Evolutionary conservation across 2,888 invertebrate species (phyloP).

Genomic region (Kryphioiulus occultus): DNA sequence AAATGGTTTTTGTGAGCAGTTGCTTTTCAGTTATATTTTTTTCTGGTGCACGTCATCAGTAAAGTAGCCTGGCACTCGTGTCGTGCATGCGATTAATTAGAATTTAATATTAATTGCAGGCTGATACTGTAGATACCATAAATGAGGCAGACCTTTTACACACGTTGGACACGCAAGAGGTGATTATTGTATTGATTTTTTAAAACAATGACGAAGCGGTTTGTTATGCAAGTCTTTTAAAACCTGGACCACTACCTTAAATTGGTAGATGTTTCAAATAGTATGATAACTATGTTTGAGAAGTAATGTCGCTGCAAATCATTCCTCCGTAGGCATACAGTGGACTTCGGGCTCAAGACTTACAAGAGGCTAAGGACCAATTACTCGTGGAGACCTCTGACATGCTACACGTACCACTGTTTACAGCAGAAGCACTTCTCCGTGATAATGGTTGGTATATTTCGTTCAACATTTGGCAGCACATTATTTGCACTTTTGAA

Average conservation of each 20-base stretch:
- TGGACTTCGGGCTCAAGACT: constrained; percentile 72
- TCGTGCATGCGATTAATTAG: not conserved
- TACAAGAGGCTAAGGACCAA: constrained; percentile 75
- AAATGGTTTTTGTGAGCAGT: constrained; percentile 72
- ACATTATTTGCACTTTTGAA: no score
- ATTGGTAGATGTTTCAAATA: not conserved
- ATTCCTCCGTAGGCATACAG: constrained; percentile 63
- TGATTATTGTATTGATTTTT: constrained; percentile 13
- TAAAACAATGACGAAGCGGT: no score
- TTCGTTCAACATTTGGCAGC: not conserved
- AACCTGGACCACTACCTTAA: not conserved
- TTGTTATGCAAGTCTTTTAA: not conserved
- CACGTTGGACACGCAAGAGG: constrained; percentile 53
- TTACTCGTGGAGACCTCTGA: constrained; percentile 74
- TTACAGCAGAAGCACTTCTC: constrained; percentile 74
- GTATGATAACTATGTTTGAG: not conserved
- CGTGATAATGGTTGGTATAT: constrained; percentile 69
- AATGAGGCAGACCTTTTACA: constrained; percentile 64
- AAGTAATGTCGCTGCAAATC: not conserved
- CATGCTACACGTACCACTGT: constrained; percentile 74
- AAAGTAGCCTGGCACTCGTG: not conserved
- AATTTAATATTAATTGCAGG: constrained; percentile 59
- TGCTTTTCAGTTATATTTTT: not conserved
- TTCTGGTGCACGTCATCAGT: not conserved
- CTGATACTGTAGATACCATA: constrained; percentile 63